Evolutionary conservation across 2,888 invertebrate species (phyloP), one percentile per base, ranked within the genome.

Genomic region (Rhamphomyia laevipes): DNA sequence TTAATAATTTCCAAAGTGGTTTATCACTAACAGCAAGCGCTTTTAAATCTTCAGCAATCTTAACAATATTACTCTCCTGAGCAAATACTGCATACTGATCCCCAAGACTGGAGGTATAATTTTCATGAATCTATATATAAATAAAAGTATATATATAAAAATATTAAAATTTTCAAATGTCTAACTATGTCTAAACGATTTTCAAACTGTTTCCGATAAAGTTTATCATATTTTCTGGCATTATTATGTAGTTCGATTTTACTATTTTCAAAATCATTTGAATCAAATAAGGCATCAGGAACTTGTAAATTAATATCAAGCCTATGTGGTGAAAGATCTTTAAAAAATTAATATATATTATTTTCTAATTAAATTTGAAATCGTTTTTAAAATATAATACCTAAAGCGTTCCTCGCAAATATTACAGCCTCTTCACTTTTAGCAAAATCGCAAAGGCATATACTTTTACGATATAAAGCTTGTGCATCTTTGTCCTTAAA

Each of bases 221-320:
- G 4, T 12, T 40, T 40, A 16, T n/a, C 17, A n/a, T 46, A 49
- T 27, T 51, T 53, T 37, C 48, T 42, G 3, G 30, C 4, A 40
- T 48, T 53, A 38, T 43, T 46, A 10, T 31, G 23, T 4, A 49
- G 35, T 44, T 51, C 50, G 12, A 48, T 11, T 42, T 50, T 46
- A 18, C 40, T 41, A 11, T 49, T 18, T 45, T 50, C 53, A 17
- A 51, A 53, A 17, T 41, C 41, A 45, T 51, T 51, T 17, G 45
- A 11, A 15, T 48, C 21, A 43, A 51, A 51, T 2, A 40, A 21
- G 1, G 49, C 51, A 42, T 42, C 47, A 43, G 49, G 48, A 6
- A 50, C 48, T 51, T 53, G 53, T 15, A 51, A 30, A 31, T 51
- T 51, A 10, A 48, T 35, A 4, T 16, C 27, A 10, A 50, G 48